phyloP scores from a whole-genome alignment of 2,888 invertebrate genomes.

The Saturnia japonica region DNA sequence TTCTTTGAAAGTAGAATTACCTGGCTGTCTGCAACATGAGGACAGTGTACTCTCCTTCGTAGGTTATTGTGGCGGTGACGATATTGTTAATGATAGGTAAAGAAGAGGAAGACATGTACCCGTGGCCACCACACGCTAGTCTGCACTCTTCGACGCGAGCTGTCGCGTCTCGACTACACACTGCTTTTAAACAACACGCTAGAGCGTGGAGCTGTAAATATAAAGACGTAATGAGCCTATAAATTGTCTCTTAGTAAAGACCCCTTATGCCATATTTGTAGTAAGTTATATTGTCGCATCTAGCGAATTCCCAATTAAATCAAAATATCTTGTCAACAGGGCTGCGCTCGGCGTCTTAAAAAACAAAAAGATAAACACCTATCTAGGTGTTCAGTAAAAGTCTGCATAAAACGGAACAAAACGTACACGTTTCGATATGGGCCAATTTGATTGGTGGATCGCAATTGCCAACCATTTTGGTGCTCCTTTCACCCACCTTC shows the following conservation, averaged over 20 bases:
- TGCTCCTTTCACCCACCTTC: no score
- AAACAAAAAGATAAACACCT: no score
- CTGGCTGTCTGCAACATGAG: slow-evolving; percentile 93
- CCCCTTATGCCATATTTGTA: neutral
- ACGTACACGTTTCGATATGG: no score
- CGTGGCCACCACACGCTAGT: slow-evolving; percentile 96
- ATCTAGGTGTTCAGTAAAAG: no score
- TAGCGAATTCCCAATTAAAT: no score
- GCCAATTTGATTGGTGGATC: no score
- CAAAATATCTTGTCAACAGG: no score
- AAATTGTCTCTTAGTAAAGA: neutral
- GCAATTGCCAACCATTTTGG: no score
- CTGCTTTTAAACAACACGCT: slow-evolving; percentile 94
- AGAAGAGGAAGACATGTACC: slow-evolving; percentile 92
- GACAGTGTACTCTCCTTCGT: slow-evolving; percentile 98
- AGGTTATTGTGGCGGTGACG: slow-evolving; percentile 92
- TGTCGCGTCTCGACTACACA: slow-evolving; percentile 87
- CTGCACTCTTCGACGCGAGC: slow-evolving; percentile 90
- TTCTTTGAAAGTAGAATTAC: slow-evolving; percentile 38
- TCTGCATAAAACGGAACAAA: no score
- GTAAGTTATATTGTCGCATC: no score
- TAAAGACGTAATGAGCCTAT: neutral
- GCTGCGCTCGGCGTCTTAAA: no score
- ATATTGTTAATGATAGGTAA: slow-evolving; percentile 91
- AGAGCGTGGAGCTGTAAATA: slow-evolving; percentile 89